Evolutionary conservation across 1,140 invertebrate species (phyloP).

Genomic region (Drosophila nebulosa): DNA sequence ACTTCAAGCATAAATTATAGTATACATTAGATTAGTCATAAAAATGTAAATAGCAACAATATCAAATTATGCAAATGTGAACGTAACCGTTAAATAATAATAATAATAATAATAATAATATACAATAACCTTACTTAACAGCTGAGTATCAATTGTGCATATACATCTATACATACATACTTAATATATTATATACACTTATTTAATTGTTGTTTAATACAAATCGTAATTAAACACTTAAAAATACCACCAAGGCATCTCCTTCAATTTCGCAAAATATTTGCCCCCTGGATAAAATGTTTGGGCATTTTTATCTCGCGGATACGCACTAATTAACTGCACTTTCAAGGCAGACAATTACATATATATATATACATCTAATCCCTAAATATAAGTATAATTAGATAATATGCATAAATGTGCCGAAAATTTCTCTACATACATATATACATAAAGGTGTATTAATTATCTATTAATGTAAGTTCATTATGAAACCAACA

Average conservation of each 20-base stretch:
- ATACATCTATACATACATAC: conserved; percentile 55
- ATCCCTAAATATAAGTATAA: neutral
- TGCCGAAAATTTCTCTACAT: conserved; percentile 3
- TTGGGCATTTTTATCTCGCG: neutral
- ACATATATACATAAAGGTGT: conserved; percentile 5
- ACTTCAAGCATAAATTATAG: conserved; percentile 16
- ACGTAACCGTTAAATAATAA: too few relatives aligned
- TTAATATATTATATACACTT: conserved; percentile 31
- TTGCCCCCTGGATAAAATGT: neutral
- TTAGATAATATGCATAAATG: conserved; percentile 17
- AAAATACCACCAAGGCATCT: conserved; percentile 51
- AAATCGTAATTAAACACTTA: conserved; percentile 44
- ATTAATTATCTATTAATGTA: conserved; percentile 17
- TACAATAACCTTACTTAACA: conserved; percentile 21
- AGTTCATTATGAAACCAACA: conserved; percentile 19
- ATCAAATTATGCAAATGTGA: conserved; percentile 50
- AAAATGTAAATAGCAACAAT: conserved; percentile 45
- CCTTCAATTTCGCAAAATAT: conserved; percentile 51
- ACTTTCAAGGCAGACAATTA: conserved; percentile 55
- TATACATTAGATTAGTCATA: conserved; percentile 18
- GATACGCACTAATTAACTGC: conserved; percentile 63
- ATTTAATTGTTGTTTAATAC: conserved; percentile 62
- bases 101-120: conserved; percentile 30
- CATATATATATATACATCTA: conserved; percentile 27
- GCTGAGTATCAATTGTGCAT: conserved; percentile 69